Evolutionary conservation across 2,113 vertebrate species (phyloP).

Genomic region (Meles meles): DNA sequence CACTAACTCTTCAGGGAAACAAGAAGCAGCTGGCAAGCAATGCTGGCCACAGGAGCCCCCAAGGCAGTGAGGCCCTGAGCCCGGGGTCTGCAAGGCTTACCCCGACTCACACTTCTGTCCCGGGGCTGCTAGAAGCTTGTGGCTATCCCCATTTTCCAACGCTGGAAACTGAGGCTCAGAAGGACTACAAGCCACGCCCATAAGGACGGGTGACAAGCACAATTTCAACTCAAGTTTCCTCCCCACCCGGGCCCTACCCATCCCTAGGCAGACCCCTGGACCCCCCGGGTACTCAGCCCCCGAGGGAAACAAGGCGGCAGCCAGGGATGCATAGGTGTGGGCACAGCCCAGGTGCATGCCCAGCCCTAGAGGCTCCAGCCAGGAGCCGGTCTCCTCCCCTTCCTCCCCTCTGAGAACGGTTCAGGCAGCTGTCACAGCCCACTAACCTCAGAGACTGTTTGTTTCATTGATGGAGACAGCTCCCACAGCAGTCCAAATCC

Average conservation of each 20-base stretch:
- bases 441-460: conserved; percentile 58
- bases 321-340: rapidly evolving
- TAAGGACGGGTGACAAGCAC: no score
- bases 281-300: rapidly evolving
- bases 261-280: no score
- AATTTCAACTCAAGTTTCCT: background rate
- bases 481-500: conserved; percentile 71
- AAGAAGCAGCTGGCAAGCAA: background rate
- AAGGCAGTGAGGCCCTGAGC: background rate
- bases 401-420: conserved; percentile 50
- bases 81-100: no score
- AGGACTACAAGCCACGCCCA: background rate
- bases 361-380: background rate
- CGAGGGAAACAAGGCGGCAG: background rate
- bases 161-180: background rate
- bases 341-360: background rate
- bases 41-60: rapidly evolving
- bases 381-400: background rate
- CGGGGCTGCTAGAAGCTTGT: background rate
- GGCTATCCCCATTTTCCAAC: background rate
- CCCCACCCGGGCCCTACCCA: background rate
- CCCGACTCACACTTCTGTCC: rapidly evolving
- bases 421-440: conserved; percentile 69
- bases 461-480: conserved; percentile 75
- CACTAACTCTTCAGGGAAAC: background rate